Evolutionary conservation across 2,797 vertebrate species (phyloP).

Genomic region (Neoniphon sammara): DNA sequence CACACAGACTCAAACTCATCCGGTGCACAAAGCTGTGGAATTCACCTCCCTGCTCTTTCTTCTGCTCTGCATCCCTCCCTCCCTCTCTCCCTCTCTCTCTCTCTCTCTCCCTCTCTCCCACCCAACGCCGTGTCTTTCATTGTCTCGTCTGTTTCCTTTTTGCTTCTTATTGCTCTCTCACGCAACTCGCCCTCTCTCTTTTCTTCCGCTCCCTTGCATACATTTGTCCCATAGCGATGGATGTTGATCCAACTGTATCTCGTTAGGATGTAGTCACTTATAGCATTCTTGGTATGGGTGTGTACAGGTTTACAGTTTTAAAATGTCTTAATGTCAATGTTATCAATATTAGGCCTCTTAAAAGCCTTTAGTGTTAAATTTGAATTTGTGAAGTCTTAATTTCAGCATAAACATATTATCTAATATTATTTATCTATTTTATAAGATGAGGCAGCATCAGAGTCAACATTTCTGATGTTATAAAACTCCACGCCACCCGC

Average conservation of each 20-base stretch:
- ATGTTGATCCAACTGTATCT: slow-evolving; percentile 36
- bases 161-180: slow-evolving; percentile 36
- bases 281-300: background rate
- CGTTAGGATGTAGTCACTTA: slow-evolving; percentile 6
- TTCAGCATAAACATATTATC: too few species aligned
- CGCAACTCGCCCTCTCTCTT: slow-evolving; percentile 5
- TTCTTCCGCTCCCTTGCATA: slow-evolving; percentile 25
- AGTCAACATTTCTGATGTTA: too few species aligned
- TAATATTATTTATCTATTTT: too few species aligned
- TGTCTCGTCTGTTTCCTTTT: slow-evolving; percentile 69
- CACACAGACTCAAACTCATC: slow-evolving; percentile 74
- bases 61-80: slow-evolving; percentile 51
- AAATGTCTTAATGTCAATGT: too few species aligned
- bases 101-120: slow-evolving; percentile 32
- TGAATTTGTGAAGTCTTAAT: too few species aligned
- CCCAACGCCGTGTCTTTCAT: slow-evolving; percentile 48
- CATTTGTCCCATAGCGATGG: slow-evolving; percentile 39
- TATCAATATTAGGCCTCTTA: too few species aligned
- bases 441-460: too few species aligned
- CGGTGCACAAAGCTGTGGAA: slow-evolving; percentile 73
- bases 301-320: too few species aligned
- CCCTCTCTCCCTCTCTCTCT: too few species aligned
- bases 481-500: too few species aligned
- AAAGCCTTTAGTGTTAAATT: too few species aligned
- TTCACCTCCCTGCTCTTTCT: slow-evolving; percentile 57